These are phyloP conservation scores for Alfaro cultratus DNA, from an alignment of 2,797 vertebrate species.

Conservation along the genomic window DNA sequence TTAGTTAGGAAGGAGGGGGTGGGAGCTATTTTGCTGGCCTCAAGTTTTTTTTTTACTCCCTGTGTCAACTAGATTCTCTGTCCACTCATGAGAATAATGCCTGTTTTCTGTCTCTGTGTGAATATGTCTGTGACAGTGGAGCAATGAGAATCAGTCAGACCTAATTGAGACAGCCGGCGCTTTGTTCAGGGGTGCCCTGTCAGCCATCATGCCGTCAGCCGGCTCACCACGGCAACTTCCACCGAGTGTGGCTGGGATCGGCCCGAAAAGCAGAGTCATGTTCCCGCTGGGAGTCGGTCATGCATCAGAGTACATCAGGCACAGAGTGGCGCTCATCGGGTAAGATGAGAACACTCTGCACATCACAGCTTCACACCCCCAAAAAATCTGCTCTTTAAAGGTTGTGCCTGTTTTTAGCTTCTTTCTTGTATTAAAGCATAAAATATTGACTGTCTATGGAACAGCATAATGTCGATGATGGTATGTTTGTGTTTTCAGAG, in stretches of 20 bases:
- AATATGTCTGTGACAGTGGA: slow-evolving; percentile 86
- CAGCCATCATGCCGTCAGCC: slow-evolving; percentile 87
- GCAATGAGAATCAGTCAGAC: slow-evolving; percentile 91
- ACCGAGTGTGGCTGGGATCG: slow-evolving; percentile 89
- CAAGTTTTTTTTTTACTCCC: slow-evolving; percentile 60
- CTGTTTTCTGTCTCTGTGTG: slow-evolving; percentile 54
- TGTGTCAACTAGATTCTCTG: slow-evolving; percentile 74
- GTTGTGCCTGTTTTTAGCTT: neutral
- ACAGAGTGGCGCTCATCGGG: slow-evolving; percentile 93
- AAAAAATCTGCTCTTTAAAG: neutral
- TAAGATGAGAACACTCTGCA: slow-evolving; percentile 68
- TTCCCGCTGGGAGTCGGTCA: slow-evolving; percentile 95
- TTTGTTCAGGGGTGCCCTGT: slow-evolving; percentile 84
- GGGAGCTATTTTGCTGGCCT: slow-evolving; percentile 57
- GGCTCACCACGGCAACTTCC: slow-evolving; percentile 92
- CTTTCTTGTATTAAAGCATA: neutral
- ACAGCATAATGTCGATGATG: neutral
- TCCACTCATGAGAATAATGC: slow-evolving; percentile 55
- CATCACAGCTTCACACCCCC: neutral
- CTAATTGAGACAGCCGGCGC: slow-evolving; percentile 88
- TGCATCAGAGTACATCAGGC: slow-evolving; percentile 91
- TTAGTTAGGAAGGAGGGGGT: slow-evolving; percentile 62
- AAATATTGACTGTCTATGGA: neutral
- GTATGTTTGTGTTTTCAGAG: slow-evolving; percentile 80
- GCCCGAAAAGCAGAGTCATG: slow-evolving; percentile 86